Conservation (phyloP, 2,113 vertebrate species). For the Cyanoderma ruficeps region DNA sequence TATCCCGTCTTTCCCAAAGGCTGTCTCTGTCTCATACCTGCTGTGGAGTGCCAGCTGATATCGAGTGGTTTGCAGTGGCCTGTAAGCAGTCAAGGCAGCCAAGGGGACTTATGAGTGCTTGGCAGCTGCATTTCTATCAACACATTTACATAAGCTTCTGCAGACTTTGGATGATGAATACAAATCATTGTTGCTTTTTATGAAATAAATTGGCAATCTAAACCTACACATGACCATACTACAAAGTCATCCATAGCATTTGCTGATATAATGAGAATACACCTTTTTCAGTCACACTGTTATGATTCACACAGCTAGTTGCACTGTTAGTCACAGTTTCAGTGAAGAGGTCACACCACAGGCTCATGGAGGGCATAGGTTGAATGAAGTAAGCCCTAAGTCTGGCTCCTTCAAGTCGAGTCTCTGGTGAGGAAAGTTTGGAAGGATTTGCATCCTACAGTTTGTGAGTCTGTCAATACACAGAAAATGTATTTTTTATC, state of each 20-base stretch:
- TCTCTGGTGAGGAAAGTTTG: neutral
- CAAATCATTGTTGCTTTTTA: neutral
- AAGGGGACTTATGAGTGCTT: neutral
- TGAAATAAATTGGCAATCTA: neutral
- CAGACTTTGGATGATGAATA: neutral
- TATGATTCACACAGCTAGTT: neutral
- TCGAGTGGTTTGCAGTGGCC: accelerated
- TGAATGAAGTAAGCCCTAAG: neutral
- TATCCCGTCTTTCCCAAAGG: accelerated
- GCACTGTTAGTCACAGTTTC: neutral
- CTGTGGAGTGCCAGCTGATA: neutral
- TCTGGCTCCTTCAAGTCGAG: neutral
- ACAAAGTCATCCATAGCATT: neutral
- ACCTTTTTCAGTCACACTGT: accelerated
- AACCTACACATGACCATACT: neutral
- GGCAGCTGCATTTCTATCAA: neutral
- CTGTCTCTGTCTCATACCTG: neutral
- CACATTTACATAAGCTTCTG: neutral
- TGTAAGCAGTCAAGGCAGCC: neutral
- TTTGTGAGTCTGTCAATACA: neutral
- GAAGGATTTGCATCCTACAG: neutral
- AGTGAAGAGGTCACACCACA: neutral
- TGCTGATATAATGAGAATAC: neutral
- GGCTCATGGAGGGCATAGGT: neutral
- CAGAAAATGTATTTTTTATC: neutral